A percentile compares a stretch with the other conserved stretches of the same genome.
phyloP scores from a whole-genome alignment of 2,888 invertebrate genomes.

The Thalpophila matura region DNA sequence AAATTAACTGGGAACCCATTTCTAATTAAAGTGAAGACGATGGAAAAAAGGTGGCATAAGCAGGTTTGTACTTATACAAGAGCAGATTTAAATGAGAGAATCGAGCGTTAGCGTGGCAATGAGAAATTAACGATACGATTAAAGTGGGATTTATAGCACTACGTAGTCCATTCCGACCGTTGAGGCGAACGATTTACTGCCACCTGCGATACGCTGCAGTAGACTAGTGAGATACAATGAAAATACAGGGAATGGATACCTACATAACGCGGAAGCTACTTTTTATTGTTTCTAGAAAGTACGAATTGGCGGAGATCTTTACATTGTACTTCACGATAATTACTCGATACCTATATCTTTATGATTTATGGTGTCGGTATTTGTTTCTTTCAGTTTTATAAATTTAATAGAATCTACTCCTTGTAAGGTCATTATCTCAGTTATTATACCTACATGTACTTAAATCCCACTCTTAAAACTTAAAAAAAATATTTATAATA shows the following conservation, averaged over 20 bases:
- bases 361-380: not conserved
- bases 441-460: too few relatives aligned
- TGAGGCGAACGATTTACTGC: slow-evolving; percentile 51
- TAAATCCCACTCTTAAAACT: too few relatives aligned
- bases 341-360: not conserved
- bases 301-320: not conserved
- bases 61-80: slow-evolving; percentile 45
- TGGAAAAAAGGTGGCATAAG: slow-evolving; percentile 55
- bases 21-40: slow-evolving; percentile 58
- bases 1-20: slow-evolving; percentile 54
- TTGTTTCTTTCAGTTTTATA: not conserved
- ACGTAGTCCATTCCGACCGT: slow-evolving; percentile 33
- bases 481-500: too few relatives aligned
- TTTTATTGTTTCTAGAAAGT: slow-evolving; percentile 32
- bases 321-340: slow-evolving; percentile 1
- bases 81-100: slow-evolving; percentile 54
- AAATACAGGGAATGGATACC: slow-evolving; percentile 28
- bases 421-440: too few relatives aligned
- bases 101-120: slow-evolving; percentile 46
- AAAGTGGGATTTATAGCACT: slow-evolving; percentile 51
- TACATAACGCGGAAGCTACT: slow-evolving; percentile 4
- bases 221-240: slow-evolving; percentile 29
- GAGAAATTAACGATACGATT: slow-evolving; percentile 55
- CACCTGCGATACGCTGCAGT: slow-evolving; percentile 45
- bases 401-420: too few relatives aligned